phyloP scores from a whole-genome alignment of 2,113 vertebrate genomes.

The Anhinga anhinga region DNA sequence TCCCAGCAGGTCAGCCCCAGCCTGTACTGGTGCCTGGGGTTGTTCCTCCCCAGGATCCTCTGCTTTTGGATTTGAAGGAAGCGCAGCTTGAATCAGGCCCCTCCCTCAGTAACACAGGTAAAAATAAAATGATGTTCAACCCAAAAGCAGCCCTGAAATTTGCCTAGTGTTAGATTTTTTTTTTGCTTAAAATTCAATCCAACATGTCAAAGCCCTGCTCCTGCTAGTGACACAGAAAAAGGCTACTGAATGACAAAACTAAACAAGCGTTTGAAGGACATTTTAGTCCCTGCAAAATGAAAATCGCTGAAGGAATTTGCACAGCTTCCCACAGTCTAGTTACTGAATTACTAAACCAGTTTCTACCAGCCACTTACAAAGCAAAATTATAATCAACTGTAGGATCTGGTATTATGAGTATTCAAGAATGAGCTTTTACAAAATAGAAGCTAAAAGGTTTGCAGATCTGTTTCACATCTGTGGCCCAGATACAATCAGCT shows the following conservation, averaged over 20 bases:
- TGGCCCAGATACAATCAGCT: background rate
- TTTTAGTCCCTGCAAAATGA: background rate
- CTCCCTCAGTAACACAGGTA: background rate
- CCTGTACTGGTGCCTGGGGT: too few species aligned
- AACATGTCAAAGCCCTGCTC: background rate
- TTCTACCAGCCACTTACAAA: constrained; percentile 18
- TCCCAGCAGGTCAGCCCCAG: too few species aligned
- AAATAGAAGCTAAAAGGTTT: constrained; percentile 32
- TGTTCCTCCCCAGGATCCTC: too few species aligned
- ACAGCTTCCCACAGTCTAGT: constrained; percentile 38
- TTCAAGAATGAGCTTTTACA: constrained; percentile 32
- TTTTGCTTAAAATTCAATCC: background rate
- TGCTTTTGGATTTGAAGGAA: background rate
- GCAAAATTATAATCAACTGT: constrained; percentile 32
- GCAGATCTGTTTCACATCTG: constrained; percentile 29
- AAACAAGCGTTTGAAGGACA: background rate
- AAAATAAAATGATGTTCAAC: background rate
- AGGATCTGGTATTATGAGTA: constrained; percentile 18
- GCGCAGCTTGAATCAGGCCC: background rate
- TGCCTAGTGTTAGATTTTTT: background rate
- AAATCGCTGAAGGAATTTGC: background rate
- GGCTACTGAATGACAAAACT: background rate
- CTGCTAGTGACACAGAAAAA: background rate
- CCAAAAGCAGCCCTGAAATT: background rate
- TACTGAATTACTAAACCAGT: constrained; percentile 55